Evolutionary conservation across 2,113 vertebrate species (phyloP).

Genomic region (Mormyrus lacerda): DNA sequence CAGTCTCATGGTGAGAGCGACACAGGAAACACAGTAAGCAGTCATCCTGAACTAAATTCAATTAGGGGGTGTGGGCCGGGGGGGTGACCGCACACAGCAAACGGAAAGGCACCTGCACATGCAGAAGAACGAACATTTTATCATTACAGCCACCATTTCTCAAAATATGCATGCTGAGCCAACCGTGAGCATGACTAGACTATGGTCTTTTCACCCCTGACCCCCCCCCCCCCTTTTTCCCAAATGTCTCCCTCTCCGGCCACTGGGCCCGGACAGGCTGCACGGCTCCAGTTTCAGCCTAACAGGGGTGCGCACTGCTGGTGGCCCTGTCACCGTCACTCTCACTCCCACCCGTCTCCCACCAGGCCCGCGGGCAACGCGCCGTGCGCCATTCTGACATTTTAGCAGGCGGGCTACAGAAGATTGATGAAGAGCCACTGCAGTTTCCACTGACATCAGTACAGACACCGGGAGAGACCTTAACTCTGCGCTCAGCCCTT

Average conservation of each 20-base stretch:
- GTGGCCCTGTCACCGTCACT: neutral
- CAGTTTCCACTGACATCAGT: neutral
- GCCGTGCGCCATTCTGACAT: neutral
- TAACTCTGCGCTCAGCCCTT: neutral
- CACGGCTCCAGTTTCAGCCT: neutral
- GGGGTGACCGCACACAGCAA: neutral
- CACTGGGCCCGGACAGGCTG: neutral
- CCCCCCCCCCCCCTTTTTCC: neutral
- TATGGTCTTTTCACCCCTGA: neutral
- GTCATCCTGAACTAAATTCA: constrained; percentile 13
- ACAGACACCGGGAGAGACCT: neutral
- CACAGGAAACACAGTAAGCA: constrained; percentile 26
- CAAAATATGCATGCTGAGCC: neutral
- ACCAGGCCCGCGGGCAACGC: neutral
- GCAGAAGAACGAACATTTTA: neutral
- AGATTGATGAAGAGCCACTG: neutral
- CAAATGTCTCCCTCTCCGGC: neutral
- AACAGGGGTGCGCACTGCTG: neutral
- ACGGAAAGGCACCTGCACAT: constrained; percentile 1
- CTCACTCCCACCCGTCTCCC: neutral
- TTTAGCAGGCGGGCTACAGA: neutral
- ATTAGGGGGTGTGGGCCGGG: too few relatives aligned
- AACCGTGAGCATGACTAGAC: constrained; percentile 13
- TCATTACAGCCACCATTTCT: neutral
- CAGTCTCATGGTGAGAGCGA: neutral